Evolutionary conservation across 2,113 vertebrate genomes (phyloP).

Genomic region (Petroica traversi): DNA sequence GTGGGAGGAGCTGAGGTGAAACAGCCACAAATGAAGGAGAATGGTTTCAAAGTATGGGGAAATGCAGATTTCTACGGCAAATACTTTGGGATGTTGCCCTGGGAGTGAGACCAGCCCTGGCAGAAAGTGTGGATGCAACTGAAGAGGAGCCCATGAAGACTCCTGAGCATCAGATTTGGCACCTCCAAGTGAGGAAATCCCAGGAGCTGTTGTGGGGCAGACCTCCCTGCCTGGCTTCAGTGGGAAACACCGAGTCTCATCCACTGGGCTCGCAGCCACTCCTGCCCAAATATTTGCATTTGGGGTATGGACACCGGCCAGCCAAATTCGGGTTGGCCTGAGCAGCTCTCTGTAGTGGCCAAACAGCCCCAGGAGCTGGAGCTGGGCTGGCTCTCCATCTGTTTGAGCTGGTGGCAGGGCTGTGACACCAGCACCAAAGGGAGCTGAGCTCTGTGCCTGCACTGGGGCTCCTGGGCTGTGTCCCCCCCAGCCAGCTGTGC

Average conservation of each 20-base stretch:
- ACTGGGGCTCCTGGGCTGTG: accelerated
- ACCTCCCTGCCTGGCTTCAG: accelerated
- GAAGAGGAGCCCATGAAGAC: not conserved
- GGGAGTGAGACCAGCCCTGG: not conserved
- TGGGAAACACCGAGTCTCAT: not conserved
- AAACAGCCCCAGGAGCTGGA: not conserved
- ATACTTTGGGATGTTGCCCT: not conserved
- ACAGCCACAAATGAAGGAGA: not conserved
- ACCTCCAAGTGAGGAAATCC: not conserved
- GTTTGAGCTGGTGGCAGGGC: not conserved
- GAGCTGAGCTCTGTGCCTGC: accelerated
- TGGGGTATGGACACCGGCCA: not conserved
- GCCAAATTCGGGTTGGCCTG: not conserved
- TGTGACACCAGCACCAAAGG: accelerated
- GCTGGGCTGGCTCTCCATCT: not conserved
- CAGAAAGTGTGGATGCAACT: not conserved
- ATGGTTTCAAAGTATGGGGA: not conserved
- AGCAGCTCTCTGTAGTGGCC: not conserved
- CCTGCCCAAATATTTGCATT: not conserved
- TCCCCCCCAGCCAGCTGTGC: not conserved
- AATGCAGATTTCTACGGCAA: accelerated
- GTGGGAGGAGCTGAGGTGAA: not conserved
- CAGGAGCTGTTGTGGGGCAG: not conserved
- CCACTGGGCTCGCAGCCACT: not conserved
- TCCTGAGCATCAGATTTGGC: not conserved